Percentiles rank a stretch among this genome's conserved stretches.
These are phyloP conservation scores for Noctilio leporinus DNA, from an alignment of 2,113 vertebrate genomes.

Conservation along the genomic window DNA sequence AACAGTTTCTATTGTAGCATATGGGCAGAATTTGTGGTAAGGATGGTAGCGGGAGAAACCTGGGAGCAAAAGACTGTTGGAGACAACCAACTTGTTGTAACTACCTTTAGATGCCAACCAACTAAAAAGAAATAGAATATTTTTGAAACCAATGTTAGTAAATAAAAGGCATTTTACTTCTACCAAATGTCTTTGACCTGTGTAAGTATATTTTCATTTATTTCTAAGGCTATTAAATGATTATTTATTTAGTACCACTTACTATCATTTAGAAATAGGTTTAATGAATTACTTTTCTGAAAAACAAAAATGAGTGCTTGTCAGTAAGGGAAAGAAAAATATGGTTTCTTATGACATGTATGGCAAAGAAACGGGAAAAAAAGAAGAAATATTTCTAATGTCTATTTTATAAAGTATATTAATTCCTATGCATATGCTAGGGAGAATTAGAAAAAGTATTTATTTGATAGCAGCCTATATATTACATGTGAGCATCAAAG, in stretches of 20 bases:
- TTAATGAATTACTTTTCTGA: constrained; percentile 17
- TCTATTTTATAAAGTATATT: constrained; percentile 47
- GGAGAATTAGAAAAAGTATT: constrained; percentile 59
- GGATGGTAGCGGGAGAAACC: not conserved
- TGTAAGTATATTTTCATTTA: constrained; percentile 58
- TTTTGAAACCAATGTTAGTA: constrained; percentile 47
- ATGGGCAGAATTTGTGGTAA: not conserved
- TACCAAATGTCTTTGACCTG: constrained; percentile 61
- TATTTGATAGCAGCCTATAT: constrained; percentile 61
- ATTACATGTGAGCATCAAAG: constrained; percentile 65
- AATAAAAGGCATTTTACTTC: constrained; percentile 54
- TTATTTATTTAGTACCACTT: constrained; percentile 61
- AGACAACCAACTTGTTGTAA: not conserved
- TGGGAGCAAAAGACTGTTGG: constrained; percentile 13
- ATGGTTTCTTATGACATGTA: constrained; percentile 20
- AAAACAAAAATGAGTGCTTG: constrained; percentile 37
- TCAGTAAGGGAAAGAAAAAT: constrained; percentile 34
- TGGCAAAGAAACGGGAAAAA: constrained; percentile 47
- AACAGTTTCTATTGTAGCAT: constrained; percentile 14
- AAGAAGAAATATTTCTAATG: constrained; percentile 30
- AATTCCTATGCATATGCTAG: constrained; percentile 54
- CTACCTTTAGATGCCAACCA: constrained; percentile 32
- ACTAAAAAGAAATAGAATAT: not conserved
- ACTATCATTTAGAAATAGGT: constrained; percentile 55
- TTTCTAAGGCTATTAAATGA: constrained; percentile 64